Evolutionary conservation across 2,888 invertebrate species (phyloP), one percentile per base, ranked within the genome.

Genomic region (Thereva nobilitata): DNA sequence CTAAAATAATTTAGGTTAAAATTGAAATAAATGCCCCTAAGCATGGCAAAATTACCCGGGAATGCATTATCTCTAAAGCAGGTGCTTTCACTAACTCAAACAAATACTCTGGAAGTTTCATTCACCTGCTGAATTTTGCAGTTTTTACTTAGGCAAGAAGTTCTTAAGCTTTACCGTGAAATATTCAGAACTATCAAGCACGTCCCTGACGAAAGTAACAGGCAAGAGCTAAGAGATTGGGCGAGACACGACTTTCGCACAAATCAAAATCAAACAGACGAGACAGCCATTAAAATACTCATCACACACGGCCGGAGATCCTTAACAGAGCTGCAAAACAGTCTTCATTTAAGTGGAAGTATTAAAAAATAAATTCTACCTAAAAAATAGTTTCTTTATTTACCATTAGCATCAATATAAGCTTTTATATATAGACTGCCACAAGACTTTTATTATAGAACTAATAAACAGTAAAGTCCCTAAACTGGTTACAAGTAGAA

Each of bases 81-180:
- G 84, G 88, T 88, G 75, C 72, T 49, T 54, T 5, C n/a, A n/a
- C 6, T 45, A 6, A 49, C 34, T 6, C 4, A 10, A 44, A 42
- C 55, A 66, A 10, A 50, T 38, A 53, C 4, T 35, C 52, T 8
- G 49, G 64, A 55, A 49, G 49, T 50, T 34, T 5, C 40, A 40
- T 55, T 7, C 23, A 23, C 23, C 23, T 23, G 23, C 23, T 23
- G 66, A 67, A 68, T 63, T 67, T 85, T 85, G 37, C 79, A 93
- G 93, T 93, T 93, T 78, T 85, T 93, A 78, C 78, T 91, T 40
- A 86, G 91, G 8, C 88, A 89, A 80, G 89, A 93, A 80, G 92
- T 92, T 0, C 77, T 92, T 23, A 88, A 87, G 73, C 79, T 93
- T 0, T 93, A 93, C 74, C 83, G 90, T 71, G 86, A 88, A 70